Conservation (phyloP, 1,140 invertebrate genomes). For the Psilanteris sp. region DNA sequence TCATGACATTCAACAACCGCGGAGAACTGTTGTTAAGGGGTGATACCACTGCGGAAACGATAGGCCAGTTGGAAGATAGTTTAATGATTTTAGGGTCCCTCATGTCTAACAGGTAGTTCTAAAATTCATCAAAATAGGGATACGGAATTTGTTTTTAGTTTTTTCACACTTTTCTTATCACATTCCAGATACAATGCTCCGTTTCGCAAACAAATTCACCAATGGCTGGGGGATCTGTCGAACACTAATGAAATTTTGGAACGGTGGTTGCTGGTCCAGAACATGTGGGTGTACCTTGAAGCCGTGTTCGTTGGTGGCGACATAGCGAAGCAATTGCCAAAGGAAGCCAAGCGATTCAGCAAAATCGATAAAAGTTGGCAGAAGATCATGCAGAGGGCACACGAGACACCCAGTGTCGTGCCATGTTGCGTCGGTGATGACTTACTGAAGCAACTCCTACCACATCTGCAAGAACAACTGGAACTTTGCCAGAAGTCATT, state of each 20-base stretch:
- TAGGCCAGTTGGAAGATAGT: slow-evolving; percentile 95
- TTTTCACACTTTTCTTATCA: no score
- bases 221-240: slow-evolving; percentile 96
- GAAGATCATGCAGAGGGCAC: slow-evolving; percentile 97
- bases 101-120: slow-evolving; percentile 87
- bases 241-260: slow-evolving; percentile 98
- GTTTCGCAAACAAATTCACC: slow-evolving; percentile 97
- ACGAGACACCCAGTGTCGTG: slow-evolving; percentile 96
- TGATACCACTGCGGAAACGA: slow-evolving; percentile 96
- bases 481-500: slow-evolving; percentile 98
- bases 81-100: slow-evolving; percentile 96
- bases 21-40: slow-evolving; percentile 95
- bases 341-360: slow-evolving; percentile 95
- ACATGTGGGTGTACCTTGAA: slow-evolving; percentile 99
- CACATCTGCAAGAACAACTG: slow-evolving; percentile 97
- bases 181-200: slow-evolving; percentile 93
- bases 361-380: slow-evolving; percentile 99
- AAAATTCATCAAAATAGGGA: no score
- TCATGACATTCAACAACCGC: slow-evolving; percentile 96
- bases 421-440: slow-evolving; percentile 98
- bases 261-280: slow-evolving; percentile 97
- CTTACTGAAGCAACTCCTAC: slow-evolving; percentile 92
- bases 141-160: no score
- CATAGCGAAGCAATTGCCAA: slow-evolving; percentile 97
- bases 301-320: slow-evolving; percentile 99